Evolutionary conservation across 37 sponge, comb jelly and placozoan genomes (phyloP).

Genomic region (Corticium candelabrum): DNA sequence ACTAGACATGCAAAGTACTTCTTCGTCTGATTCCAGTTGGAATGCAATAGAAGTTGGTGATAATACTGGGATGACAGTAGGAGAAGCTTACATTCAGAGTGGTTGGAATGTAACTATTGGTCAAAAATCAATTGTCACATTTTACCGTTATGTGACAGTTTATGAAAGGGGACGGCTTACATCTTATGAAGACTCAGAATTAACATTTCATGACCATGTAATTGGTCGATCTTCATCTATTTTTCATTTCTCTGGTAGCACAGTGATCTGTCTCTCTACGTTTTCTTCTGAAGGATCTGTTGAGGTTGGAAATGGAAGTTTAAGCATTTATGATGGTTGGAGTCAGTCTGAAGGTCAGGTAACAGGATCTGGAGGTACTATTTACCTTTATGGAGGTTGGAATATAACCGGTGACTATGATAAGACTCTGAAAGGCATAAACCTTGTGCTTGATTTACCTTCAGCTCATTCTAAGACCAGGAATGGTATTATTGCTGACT

Average conservation of each 20-base stretch:
- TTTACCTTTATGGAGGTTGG: not conserved
- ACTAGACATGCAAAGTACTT: not conserved
- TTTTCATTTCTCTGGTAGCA: too few relatives aligned
- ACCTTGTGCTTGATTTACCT: not conserved
- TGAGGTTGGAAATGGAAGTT: not conserved
- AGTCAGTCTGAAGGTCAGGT: not conserved
- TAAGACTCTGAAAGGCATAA: not conserved
- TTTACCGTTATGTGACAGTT: not conserved
- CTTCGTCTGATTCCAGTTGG: not conserved
- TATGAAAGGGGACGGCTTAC: not conserved
- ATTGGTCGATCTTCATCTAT: too few relatives aligned
- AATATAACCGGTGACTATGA: not conserved
- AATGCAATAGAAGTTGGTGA: not conserved
- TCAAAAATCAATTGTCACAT: not conserved
- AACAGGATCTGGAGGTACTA: not conserved
- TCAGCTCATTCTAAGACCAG: not conserved
- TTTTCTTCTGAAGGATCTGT: not conserved
- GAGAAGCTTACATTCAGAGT: not conserved
- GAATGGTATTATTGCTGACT: constrained; percentile 1
- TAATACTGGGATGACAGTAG: not conserved
- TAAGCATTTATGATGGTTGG: not conserved
- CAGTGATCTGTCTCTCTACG: too few relatives aligned
- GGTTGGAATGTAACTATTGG: not conserved
- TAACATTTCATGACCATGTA: not conserved
- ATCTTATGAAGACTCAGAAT: not conserved